Evolutionary conservation across 2,888 invertebrate species (phyloP).

Genomic region (Cremastinae sp.): DNA sequence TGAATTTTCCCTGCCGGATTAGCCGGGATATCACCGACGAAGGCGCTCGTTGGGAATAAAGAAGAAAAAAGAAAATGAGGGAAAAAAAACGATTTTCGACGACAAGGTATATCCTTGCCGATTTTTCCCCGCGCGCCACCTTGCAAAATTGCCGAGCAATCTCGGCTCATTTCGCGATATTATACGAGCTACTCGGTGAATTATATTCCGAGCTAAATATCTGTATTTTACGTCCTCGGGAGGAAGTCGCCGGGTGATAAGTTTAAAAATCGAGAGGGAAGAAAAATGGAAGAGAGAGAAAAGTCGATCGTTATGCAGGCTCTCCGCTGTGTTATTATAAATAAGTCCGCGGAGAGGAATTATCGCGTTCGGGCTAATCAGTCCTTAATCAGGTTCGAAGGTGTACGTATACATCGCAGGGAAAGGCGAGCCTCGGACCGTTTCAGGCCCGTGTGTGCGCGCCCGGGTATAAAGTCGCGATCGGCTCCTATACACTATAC

Average conservation of each 20-base stretch:
- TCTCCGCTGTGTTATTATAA: slow-evolving; percentile 44
- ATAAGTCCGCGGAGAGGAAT: slow-evolving; percentile 30
- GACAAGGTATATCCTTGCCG: not conserved
- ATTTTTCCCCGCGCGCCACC: slow-evolving; percentile 25
- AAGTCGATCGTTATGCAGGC: slow-evolving; percentile 5
- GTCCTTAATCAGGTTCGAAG: slow-evolving; percentile 59
- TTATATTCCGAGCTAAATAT: slow-evolving; percentile 33
- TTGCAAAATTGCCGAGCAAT: slow-evolving; percentile 55
- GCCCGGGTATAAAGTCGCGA: no score
- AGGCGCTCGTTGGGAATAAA: no score
- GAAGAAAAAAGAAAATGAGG: no score
- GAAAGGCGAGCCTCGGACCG: slow-evolving; percentile 35
- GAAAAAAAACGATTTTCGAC: no score
- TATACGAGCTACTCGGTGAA: slow-evolving; percentile 41
- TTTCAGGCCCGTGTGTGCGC: slow-evolving; percentile 45
- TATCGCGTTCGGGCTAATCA: slow-evolving; percentile 59
- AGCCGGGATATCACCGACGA: no score
- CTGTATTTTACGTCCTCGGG: slow-evolving; percentile 10
- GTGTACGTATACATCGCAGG: slow-evolving; percentile 11
- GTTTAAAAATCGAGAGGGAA: no score
- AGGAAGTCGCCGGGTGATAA: slow-evolving; percentile 49
- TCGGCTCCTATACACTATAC: no score
- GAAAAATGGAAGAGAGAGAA: slow-evolving; percentile 21
- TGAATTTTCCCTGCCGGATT: slow-evolving; percentile 18
- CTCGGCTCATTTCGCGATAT: slow-evolving; percentile 56